Evolutionary conservation across 64 coral and sea anemone genomes (phyloP).

Genomic region (Stichodactyla helianthus): DNA sequence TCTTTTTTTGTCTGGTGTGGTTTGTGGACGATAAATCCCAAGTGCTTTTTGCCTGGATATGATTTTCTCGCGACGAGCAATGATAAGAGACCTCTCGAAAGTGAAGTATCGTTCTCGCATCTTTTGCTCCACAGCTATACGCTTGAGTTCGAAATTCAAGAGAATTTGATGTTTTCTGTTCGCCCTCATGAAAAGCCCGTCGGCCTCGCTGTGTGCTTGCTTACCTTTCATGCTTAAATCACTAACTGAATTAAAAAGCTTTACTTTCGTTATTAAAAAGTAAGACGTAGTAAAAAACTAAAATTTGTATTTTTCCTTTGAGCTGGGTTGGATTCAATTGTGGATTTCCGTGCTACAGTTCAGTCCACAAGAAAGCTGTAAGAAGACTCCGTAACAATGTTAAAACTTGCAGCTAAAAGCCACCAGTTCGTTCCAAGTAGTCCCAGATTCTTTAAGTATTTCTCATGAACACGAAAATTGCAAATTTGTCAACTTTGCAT

Average conservation of each 20-base stretch:
- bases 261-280: no score
- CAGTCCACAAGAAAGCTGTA: no score
- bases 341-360: no score
- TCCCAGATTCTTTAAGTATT: background rate
- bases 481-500: background rate
- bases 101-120: slow-evolving; percentile 56
- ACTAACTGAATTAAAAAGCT: background rate
- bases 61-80: slow-evolving; percentile 23
- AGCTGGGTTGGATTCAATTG: no score
- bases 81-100: slow-evolving; percentile 38
- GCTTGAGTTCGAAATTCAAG: slow-evolving; percentile 43
- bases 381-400: background rate
- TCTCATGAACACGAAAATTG: background rate
- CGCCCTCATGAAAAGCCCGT: slow-evolving; percentile 32
- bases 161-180: slow-evolving; percentile 64
- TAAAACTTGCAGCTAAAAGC: background rate
- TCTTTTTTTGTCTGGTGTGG: slow-evolving; percentile 9
- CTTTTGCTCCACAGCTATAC: slow-evolving; percentile 45
- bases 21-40: slow-evolving; percentile 41
- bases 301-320: background rate
- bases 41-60: slow-evolving; percentile 43
- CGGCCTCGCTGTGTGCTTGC: slow-evolving; percentile 5
- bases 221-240: background rate
- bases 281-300: no score
- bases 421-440: background rate